Evolutionary conservation across 53 echinoderm and acorn worm species (phyloP).

Genomic region (Actinopyga echinites): DNA sequence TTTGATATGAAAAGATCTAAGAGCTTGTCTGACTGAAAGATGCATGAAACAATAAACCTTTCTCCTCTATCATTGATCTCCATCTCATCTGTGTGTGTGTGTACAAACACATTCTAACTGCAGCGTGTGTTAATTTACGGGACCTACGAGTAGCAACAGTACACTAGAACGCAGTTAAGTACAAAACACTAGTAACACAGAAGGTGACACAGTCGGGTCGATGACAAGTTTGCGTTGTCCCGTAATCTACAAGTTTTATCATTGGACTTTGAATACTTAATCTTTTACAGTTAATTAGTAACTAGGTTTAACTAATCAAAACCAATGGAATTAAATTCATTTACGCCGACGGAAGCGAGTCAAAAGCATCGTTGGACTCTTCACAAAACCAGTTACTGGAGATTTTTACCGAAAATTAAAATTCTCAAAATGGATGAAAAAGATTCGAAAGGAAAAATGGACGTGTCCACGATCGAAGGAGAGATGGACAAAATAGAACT

Average conservation of each 20-base stretch:
- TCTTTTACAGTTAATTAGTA: conserved; percentile 12
- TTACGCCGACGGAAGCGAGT: background rate
- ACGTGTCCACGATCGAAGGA: background rate
- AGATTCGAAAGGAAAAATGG: background rate
- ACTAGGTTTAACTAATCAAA: background rate
- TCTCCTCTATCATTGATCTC: too few relatives aligned
- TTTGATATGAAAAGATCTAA: background rate
- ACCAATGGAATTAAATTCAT: conserved; percentile 28
- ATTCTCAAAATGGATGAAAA: conserved; percentile 19
- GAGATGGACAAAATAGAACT: background rate
- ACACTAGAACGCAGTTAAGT: too few relatives aligned
- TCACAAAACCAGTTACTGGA: background rate
- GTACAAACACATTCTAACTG: too few relatives aligned
- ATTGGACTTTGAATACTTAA: conserved; percentile 20
- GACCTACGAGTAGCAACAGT: too few relatives aligned
- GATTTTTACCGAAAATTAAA: background rate
- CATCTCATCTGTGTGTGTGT: too few relatives aligned
- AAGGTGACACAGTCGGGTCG: too few relatives aligned
- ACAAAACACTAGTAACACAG: too few relatives aligned
- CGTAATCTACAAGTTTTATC: too few relatives aligned
- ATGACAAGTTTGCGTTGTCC: too few relatives aligned
- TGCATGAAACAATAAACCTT: conserved; percentile 19
- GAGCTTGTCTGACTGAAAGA: background rate
- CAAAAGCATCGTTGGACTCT: background rate
- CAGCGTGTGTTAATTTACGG: too few relatives aligned